These are phyloP conservation scores for Mohoua ochrocephala DNA, from an alignment of 2,113 vertebrate species.

Conservation along the genomic window DNA sequence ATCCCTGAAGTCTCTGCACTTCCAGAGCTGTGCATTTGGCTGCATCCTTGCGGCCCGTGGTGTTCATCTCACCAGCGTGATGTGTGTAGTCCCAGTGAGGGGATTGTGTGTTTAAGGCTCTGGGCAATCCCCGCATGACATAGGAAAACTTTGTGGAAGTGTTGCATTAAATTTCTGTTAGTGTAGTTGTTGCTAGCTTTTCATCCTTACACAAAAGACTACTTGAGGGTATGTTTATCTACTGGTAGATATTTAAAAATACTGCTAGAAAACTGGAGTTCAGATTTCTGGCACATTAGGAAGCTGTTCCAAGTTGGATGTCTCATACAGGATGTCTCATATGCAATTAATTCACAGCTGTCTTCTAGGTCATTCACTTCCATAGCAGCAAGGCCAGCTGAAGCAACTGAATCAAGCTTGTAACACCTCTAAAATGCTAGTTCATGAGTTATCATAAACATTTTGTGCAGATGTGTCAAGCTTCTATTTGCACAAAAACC, in stretches of 20 bases:
- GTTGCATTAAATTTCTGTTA: background rate
- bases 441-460: background rate
- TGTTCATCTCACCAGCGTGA: background rate
- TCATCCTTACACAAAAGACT: background rate
- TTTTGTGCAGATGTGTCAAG: background rate
- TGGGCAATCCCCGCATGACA: background rate
- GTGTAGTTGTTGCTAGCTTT: background rate
- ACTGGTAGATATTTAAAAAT: background rate
- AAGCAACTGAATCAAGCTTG: background rate
- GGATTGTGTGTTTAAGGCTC: background rate
- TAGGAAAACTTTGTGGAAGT: background rate
- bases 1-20: background rate
- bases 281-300: background rate
- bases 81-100: background rate
- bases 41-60: rapidly evolving
- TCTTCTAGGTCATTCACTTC: background rate
- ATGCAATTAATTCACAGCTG: background rate
- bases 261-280: background rate
- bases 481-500: background rate
- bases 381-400: background rate
- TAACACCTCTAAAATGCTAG: background rate
- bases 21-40: background rate
- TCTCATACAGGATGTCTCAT: background rate
- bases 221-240: background rate
- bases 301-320: background rate